Conservation (phyloP, 2,888 invertebrate species). For the Furcula furcula region DNA sequence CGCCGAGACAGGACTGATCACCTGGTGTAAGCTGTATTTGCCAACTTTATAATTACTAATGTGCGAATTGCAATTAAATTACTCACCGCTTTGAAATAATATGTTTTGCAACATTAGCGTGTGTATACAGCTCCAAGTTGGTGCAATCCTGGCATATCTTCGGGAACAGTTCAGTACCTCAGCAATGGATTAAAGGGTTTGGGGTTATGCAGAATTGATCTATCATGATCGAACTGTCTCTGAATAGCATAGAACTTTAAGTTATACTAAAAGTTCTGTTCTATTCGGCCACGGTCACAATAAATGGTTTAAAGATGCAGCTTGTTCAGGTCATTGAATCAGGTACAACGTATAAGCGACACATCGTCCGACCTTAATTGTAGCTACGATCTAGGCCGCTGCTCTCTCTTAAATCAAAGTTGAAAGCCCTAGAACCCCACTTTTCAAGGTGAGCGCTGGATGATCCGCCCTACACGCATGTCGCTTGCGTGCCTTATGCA, state of each 20-base stretch:
- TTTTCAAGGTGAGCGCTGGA: conserved; percentile 52
- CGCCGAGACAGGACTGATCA: conserved; percentile 67
- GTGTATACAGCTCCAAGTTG: too few relatives aligned
- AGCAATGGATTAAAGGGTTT: too few relatives aligned
- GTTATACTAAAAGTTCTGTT: too few relatives aligned
- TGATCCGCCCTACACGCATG: conserved; percentile 60
- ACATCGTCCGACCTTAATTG: conserved; percentile 75
- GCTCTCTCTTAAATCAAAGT: conserved; percentile 80
- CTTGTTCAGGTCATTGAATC: conserved; percentile 37
- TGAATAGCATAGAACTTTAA: too few relatives aligned
- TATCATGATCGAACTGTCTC: too few relatives aligned
- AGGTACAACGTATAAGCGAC: conserved; percentile 44
- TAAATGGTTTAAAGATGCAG: conserved; percentile 14
- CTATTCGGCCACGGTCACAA: too few relatives aligned
- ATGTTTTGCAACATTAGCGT: background rate
- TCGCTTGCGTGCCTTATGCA: conserved; percentile 61
- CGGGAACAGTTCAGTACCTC: too few relatives aligned
- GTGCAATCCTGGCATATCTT: too few relatives aligned
- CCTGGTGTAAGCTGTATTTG: conserved; percentile 47
- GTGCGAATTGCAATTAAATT: conserved; percentile 48
- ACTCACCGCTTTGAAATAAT: background rate
- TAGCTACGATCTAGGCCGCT: conserved; percentile 63
- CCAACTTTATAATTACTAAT: conserved; percentile 41
- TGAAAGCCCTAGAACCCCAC: conserved; percentile 75
- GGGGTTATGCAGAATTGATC: too few relatives aligned